Conservation (phyloP, 2,888 invertebrate genomes). For the Cenopis cana region DNA sequence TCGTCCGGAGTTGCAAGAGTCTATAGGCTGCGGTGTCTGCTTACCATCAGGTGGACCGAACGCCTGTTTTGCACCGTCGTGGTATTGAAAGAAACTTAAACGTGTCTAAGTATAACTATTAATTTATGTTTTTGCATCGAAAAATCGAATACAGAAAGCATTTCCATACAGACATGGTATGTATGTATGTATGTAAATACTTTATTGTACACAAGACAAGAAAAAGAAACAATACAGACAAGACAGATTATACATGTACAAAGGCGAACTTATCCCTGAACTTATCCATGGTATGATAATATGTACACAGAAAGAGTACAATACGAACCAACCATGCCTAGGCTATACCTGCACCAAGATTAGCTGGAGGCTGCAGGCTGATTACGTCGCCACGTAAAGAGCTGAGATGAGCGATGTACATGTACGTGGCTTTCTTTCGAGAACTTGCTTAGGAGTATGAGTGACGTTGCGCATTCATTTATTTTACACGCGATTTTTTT, state of each 20-base stretch:
- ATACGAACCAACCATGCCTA: constrained; percentile 65
- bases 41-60: too few species aligned
- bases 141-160: neutral
- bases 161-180: neutral
- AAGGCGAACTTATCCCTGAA: too few species aligned
- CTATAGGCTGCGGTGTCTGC: too few species aligned
- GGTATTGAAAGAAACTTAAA: too few species aligned
- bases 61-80: too few species aligned
- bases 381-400: constrained; percentile 74
- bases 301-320: constrained; percentile 68
- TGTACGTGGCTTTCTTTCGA: neutral
- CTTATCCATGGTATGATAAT: constrained; percentile 59
- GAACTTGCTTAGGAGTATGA: neutral
- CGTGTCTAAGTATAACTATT: too few species aligned
- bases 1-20: too few species aligned
- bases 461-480: constrained; percentile 4
- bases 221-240: too few species aligned
- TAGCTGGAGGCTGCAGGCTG: constrained; percentile 78
- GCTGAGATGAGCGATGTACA: constrained; percentile 62
- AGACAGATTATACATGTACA: too few species aligned
- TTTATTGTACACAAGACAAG: too few species aligned
- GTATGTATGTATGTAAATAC: too few species aligned
- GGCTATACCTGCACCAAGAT: constrained; percentile 69
- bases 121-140: too few species aligned
- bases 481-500: neutral